Evolutionary conservation across 2,113 vertebrate genomes (phyloP).

Genomic region (Brachyistius frenatus): DNA sequence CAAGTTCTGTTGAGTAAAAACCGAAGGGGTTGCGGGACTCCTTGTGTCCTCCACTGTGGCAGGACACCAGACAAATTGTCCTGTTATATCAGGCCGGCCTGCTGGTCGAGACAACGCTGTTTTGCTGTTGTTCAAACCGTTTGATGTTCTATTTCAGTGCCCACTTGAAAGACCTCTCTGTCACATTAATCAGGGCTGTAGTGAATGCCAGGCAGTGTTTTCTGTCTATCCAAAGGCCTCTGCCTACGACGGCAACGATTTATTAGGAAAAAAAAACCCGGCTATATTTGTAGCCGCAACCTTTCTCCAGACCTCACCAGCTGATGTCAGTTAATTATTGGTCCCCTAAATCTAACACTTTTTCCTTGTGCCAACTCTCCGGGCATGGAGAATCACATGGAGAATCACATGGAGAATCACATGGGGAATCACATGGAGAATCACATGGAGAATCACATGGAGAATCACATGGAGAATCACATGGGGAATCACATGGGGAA

Average conservation of each 20-base stretch:
- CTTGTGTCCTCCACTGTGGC: slow-evolving; percentile 5
- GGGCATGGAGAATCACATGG: slow-evolving; percentile 61
- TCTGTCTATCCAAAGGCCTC: slow-evolving; percentile 77
- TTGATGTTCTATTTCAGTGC: slow-evolving; percentile 83
- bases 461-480: neutral
- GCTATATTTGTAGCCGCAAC: slow-evolving; percentile 87
- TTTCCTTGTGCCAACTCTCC: slow-evolving; percentile 81
- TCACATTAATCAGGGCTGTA: slow-evolving; percentile 84
- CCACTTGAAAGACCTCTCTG: slow-evolving; percentile 79
- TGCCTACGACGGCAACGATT: slow-evolving; percentile 70
- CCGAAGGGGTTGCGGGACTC: neutral
- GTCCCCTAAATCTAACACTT: slow-evolving; percentile 89
- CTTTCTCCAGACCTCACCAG: slow-evolving; percentile 82
- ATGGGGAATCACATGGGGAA: slow-evolving; percentile 44
- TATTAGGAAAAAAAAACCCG: slow-evolving; percentile 78
- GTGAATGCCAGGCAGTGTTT: slow-evolving; percentile 74
- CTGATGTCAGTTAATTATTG: slow-evolving; percentile 91
- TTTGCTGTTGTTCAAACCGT: slow-evolving; percentile 71
- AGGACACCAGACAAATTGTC: slow-evolving; percentile 11
- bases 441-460: slow-evolving; percentile 43
- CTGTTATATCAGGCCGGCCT: slow-evolving; percentile 14
- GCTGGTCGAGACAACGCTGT: slow-evolving; percentile 37
- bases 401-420: no score
- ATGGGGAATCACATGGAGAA: slow-evolving; percentile 60
- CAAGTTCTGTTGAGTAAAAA: no score